Evolutionary conservation across 2,797 vertebrate genomes (phyloP), one percentile per base, ranked within the genome.

Genomic region (Fundulus diaphanus): DNA sequence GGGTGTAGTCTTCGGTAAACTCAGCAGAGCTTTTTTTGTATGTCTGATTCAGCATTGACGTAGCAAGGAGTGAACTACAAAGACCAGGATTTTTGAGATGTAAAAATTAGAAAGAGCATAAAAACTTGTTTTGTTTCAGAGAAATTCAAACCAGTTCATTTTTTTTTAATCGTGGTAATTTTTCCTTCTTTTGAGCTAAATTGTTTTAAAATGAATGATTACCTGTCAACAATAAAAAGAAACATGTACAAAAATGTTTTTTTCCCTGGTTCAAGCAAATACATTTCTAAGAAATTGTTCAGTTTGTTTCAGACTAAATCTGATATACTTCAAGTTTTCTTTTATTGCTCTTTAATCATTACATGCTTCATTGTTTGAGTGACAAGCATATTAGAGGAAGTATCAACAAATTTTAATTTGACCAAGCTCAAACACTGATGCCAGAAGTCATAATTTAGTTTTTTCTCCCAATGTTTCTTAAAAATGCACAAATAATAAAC

Each of bases 1-100:
- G 12, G n/a, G 18, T 68, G 46, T 48, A 54, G 54, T 40, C 66
- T 52, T n/a, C 29, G 46, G 79, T 31, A 29, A 81, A 77, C 71
- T 70, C 46, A 0, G 24, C 52, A 70, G 33, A 44, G 27, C 7
- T 54, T 3, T 29, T 72, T 82, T 71, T 70, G 63, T 52, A 69
- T 63, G 15, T 65, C 35, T 73, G 51, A 77, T 69, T 72, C 9
- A 1, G 27, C 44, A 59, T 16, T 51, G 20, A 29, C 46, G 27
- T 11, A 49, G 4, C 5, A 44, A 22, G 31, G 68, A 68, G 51
- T 24, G 24, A 29, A 31, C 49, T 22, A 29, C 37, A 20, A 16
- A 66, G 24, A 66, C 37, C 7, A 27, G 63, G 24, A 16, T 42
- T 42, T 7, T 27, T 42, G 5, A 27, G 22, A 66, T 11, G 12